These are phyloP conservation scores for Albula glossodonta DNA, from an alignment of 2,113 vertebrate species.

Conservation along the genomic window DNA sequence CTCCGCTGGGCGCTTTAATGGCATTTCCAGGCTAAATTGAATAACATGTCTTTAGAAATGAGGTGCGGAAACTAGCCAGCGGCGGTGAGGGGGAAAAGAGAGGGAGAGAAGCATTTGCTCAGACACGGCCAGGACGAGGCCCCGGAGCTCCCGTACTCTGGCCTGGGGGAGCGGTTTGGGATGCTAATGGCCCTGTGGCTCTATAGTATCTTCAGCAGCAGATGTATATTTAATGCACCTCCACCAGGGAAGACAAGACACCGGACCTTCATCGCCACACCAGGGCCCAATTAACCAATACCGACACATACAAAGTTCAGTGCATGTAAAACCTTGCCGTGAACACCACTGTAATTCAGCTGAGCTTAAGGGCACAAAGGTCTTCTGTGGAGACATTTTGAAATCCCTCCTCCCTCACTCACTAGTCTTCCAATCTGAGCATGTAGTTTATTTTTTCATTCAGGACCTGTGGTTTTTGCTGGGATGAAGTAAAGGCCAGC, in stretches of 20 bases:
- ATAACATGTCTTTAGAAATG: slow-evolving; percentile 39
- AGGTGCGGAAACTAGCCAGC: slow-evolving; percentile 28
- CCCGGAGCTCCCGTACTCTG: slow-evolving; percentile 46
- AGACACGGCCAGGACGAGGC: not conserved
- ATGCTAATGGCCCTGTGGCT: slow-evolving; percentile 48
- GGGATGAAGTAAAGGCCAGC: not conserved
- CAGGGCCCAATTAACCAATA: too few relatives aligned
- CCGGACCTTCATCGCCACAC: too few relatives aligned
- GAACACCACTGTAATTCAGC: not conserved
- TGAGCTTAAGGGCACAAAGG: not conserved
- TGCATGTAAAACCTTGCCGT: not conserved
- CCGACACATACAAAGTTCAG: too few relatives aligned
- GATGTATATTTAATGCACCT: slow-evolving; percentile 68
- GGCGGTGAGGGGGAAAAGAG: not conserved
- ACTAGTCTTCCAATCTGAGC: not conserved
- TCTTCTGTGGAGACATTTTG: not conserved
- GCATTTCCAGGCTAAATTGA: slow-evolving; percentile 52
- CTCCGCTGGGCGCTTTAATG: slow-evolving; percentile 40
- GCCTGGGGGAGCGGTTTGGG: slow-evolving; percentile 18
- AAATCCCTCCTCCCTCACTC: not conserved
- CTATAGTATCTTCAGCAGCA: slow-evolving; percentile 55
- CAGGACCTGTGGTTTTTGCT: not conserved
- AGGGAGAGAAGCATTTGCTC: not conserved
- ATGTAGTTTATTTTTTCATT: not conserved
- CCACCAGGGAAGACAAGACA: slow-evolving; percentile 2